Evolutionary conservation across 2,888 invertebrate genomes (phyloP), one percentile per base, ranked within the genome.

Genomic region (Petrophora chlorosata): DNA sequence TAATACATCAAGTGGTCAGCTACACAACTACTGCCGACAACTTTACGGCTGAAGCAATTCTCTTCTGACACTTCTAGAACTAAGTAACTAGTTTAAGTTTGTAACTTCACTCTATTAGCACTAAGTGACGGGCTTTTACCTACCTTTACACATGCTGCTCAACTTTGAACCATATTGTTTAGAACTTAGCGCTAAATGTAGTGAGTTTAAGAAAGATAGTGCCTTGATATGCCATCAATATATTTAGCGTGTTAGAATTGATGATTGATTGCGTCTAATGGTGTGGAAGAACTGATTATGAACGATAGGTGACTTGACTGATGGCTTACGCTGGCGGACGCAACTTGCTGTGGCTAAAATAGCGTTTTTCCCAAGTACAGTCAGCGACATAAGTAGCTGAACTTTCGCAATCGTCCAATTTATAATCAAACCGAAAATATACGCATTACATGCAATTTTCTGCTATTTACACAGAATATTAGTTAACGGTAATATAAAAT

Each of bases 241-340:
- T 57, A 49, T 63, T 63, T 43, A 42, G 15, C 42, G 29, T n/a
- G 42, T 19, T 41, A 26, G n/a, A 42, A 15, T 38, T 36, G 43
- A 76, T 78, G 79, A 79, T 78, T 71, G 75, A 79, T 79, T 59
- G 55, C 49, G 39, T 53, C 54, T 75, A 78, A 79, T 76, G 73
- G 66, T 47, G 57, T 52, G 64, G 66, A 65, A 56, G 62, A 68
- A 58, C 61, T 63, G 42, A 57, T 59, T 65, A 63, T 66, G 28
- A 9, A 29, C 17, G 29, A 36, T 16, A 16, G 15, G 1, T n/a
- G 5, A 19, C 7, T 5, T n/a, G n/a, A n/a, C n/a, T n/a, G n/a
- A n/a, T n/a, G n/a, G n/a, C n/a, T n/a, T n/a, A n/a, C n/a, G n/a
- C n/a, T n/a, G n/a, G n/a, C n/a, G n/a, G n/a, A n/a, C n/a, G n/a